Evolutionary conservation across 2,797 vertebrate genomes (phyloP).

Genomic region (Poecilia gillii): DNA sequence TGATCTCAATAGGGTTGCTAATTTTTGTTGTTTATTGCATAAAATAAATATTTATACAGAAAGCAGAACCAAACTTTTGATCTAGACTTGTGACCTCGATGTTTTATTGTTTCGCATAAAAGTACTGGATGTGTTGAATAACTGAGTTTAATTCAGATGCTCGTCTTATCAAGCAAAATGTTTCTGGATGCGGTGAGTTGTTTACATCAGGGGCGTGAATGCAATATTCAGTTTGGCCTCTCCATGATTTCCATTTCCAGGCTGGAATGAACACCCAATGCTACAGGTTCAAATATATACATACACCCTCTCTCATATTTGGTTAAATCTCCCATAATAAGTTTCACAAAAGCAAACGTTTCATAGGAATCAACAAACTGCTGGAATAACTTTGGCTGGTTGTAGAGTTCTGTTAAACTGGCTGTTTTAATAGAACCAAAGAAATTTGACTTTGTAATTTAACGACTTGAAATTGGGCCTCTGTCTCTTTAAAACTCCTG

Average conservation of each 20-base stretch:
- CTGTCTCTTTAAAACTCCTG: too few species aligned
- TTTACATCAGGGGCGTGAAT: background rate
- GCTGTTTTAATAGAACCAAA: too few species aligned
- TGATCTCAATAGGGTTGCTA: too few species aligned
- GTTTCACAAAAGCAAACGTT: background rate
- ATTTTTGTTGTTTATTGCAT: too few species aligned
- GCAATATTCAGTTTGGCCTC: background rate
- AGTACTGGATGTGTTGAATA: background rate
- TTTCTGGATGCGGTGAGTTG: background rate
- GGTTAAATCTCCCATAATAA: background rate
- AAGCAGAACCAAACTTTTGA: background rate
- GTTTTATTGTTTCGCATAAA: background rate
- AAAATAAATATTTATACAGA: background rate
- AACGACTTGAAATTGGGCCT: too few species aligned
- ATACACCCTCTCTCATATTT: background rate
- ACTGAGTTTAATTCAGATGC: background rate
- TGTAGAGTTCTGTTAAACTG: background rate
- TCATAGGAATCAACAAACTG: background rate
- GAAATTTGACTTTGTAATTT: too few species aligned
- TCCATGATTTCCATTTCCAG: background rate
- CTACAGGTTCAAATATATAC: background rate
- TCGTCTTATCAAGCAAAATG: background rate
- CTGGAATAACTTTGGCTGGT: background rate
- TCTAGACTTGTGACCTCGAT: background rate
- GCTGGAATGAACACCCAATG: background rate